Percentiles rank a stretch among this genome's conserved stretches.
phyloP scores from a whole-genome alignment of 2,113 vertebrate genomes.

The Lepisosteus oculatus region DNA sequence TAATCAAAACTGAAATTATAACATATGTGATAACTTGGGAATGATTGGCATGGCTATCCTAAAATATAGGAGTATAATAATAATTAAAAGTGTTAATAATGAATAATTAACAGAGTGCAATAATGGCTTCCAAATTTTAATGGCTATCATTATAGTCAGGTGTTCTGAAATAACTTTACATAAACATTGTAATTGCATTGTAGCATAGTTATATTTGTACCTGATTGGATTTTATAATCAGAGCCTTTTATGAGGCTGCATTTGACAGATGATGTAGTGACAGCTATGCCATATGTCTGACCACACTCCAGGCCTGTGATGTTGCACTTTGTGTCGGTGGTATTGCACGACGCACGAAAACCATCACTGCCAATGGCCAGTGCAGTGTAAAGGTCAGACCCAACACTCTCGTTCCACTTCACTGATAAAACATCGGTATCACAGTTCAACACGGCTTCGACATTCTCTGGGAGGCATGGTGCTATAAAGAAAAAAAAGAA shows the following conservation, averaged over 20 bases:
- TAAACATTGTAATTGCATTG: too few relatives aligned
- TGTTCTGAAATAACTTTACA: too few relatives aligned
- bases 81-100: too few relatives aligned
- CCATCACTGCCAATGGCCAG: slow-evolving; percentile 52
- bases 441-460: slow-evolving; percentile 54
- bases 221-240: slow-evolving; percentile 57
- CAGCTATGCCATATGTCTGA: slow-evolving; percentile 54
- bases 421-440: slow-evolving; percentile 48
- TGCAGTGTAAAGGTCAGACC: slow-evolving; percentile 43
- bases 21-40: too few relatives aligned
- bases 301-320: slow-evolving; percentile 59
- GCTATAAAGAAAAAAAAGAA: slow-evolving; percentile 41
- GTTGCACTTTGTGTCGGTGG: slow-evolving; percentile 45
- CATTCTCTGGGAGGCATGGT: slow-evolving; percentile 56
- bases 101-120: too few relatives aligned
- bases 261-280: slow-evolving; percentile 41
- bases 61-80: too few relatives aligned
- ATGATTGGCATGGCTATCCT: too few relatives aligned
- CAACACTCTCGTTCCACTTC: slow-evolving; percentile 46
- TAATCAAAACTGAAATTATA: too few relatives aligned
- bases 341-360: slow-evolving; percentile 38
- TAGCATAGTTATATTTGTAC: slow-evolving; percentile 34
- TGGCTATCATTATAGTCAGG: too few relatives aligned
- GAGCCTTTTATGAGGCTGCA: slow-evolving; percentile 52
- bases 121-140: too few relatives aligned